Evolutionary conservation across 2,797 vertebrate genomes (phyloP), one percentile per base, ranked within the genome.

Genomic region (Rhinella marina): DNA sequence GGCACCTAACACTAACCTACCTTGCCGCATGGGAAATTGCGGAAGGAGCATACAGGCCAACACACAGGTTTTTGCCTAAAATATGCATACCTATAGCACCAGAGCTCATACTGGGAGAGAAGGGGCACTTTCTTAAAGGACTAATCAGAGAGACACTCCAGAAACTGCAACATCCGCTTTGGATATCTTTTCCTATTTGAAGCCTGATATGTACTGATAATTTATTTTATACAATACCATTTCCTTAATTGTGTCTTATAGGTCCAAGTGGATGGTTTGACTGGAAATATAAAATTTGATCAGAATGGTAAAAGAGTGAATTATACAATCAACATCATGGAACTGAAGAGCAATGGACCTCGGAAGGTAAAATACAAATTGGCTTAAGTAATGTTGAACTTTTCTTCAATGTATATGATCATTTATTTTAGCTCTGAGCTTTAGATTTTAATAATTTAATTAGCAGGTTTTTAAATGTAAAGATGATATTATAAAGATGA

Each of bases 241-340:
- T 29, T 84, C 13, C 19, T 73, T 5, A 27, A 27, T 17, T 19
- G 12, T 76, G 29, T 57, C n/a, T n/a, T 54, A 56, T 57, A 99
- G 98, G 98, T 99, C 81, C 97, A 97, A 9, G 97, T 99, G 66
- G 98, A 99, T 93, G 98, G 98, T 62, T 94, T 99, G 81, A 97
- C 98, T 25, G 98, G 98, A 90, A 99, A 98, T 93, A 99, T 99
- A 92, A 98, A 99, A 92, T 99, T 99, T 93, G 98, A 99, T 93
- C 98, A 99, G 91, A 97, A 99, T 21, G 98, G 98, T 89, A 99
- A 98, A 91, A 95, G 98, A 93, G 97, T 99, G 90, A 99, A 99
- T 94, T 99, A 98, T 92, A 98, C 97, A 3, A 98, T 99, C 90
- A 98, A 98, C 57, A 95, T 99, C 88, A 99, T 99, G 98, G 98